Conservation (phyloP, 37 sponge, comb jelly and placozoan species). For the Halichondria panicea region DNA sequence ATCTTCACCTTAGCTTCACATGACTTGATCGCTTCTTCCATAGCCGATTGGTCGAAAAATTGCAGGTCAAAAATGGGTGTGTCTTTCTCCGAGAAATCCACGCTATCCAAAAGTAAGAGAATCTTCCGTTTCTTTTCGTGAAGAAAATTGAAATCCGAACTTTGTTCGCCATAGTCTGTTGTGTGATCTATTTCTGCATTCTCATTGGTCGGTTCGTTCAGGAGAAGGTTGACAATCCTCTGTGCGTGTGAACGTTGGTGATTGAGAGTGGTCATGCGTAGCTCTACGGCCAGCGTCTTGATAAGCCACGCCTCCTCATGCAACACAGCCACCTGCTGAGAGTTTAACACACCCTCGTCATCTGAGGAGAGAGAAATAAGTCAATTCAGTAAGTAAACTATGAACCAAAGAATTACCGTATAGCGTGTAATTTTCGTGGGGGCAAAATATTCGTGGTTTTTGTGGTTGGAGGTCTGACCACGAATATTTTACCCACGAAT, state of each 20-base stretch:
- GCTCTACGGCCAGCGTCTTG: conserved; percentile 76
- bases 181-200: not conserved
- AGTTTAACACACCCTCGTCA: conserved; percentile 6
- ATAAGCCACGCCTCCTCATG: conserved; percentile 87
- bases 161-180: not conserved
- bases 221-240: conserved; percentile 56
- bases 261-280: conserved; percentile 69
- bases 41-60: conserved; percentile 40
- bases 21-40: conserved; percentile 33
- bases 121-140: conserved; percentile 51
- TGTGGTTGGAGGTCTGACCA: too few species aligned
- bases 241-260: conserved; percentile 83
- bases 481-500: too few species aligned
- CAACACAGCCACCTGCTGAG: conserved; percentile 42
- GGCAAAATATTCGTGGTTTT: too few species aligned
- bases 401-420: not conserved
- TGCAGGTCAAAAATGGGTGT: conserved; percentile 38
- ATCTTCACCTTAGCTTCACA: conserved; percentile 39
- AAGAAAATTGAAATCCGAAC: conserved; percentile 1
- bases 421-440: too few species aligned
- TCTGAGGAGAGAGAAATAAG: too few species aligned
- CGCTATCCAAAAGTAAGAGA: conserved; percentile 36
- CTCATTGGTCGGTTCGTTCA: conserved; percentile 21
- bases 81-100: conserved; percentile 28
- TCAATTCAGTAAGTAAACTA: too few species aligned